Percentiles rank a stretch among this genome's conserved stretches.
Evolutionary conservation across 2,113 vertebrate genomes (phyloP).

Genomic region (Alaudala cheleensis): DNA sequence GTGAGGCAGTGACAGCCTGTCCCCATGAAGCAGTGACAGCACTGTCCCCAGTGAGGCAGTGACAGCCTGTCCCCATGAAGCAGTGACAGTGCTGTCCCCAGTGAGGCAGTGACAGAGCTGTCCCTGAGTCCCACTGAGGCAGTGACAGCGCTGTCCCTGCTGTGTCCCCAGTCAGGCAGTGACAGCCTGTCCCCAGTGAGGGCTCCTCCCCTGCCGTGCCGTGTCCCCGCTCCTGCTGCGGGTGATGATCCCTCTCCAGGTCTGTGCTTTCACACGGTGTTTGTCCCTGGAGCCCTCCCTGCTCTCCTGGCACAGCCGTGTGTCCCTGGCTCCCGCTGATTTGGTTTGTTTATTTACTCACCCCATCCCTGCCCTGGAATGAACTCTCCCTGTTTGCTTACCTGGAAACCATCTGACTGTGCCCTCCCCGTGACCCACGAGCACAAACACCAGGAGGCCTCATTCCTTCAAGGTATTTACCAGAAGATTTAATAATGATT

Average conservation of each 20-base stretch:
- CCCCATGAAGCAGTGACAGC: too few species aligned
- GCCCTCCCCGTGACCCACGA: neutral
- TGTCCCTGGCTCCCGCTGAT: neutral
- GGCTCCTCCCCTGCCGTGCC: rapidly evolving
- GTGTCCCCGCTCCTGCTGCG: rapidly evolving
- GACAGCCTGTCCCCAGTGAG: neutral
- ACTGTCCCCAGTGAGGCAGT: too few species aligned
- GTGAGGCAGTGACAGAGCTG: neutral
- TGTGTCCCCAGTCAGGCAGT: neutral
- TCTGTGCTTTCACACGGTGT: neutral
- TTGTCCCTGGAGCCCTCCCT: neutral
- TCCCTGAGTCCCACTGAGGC: neutral
- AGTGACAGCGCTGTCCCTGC: neutral
- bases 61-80: too few species aligned
- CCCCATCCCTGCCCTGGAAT: neutral
- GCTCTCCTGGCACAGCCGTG: rapidly evolving
- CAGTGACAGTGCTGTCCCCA: too few species aligned
- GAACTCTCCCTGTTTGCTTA: neutral
- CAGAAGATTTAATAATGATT: conserved; percentile 49
- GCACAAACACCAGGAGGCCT: neutral
- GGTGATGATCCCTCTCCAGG: neutral
- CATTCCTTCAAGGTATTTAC: conserved; percentile 41
- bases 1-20: too few species aligned
- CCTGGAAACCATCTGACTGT: neutral
- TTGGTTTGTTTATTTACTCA: neutral